Conservation (phyloP, 2,113 vertebrate species). For the Dolichotis patagonum region DNA sequence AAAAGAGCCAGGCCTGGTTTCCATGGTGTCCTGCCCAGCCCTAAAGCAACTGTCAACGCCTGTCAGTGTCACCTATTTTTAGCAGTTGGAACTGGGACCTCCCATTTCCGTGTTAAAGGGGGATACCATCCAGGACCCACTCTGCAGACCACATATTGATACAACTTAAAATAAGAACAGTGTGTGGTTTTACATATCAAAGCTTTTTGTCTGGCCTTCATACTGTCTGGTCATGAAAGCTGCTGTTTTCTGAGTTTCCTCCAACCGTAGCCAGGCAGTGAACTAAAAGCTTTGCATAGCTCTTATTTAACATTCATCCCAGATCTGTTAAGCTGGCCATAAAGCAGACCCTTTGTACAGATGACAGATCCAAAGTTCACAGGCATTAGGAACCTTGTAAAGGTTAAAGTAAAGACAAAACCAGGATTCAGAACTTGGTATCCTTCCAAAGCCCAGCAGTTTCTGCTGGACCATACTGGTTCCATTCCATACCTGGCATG, state of each 20-base stretch:
- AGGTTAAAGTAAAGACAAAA: neutral
- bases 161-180: neutral
- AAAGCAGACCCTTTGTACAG: slow-evolving; percentile 13
- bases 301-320: neutral
- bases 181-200: neutral
- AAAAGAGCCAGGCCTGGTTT: slow-evolving; percentile 68
- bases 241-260: neutral
- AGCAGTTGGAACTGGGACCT: slow-evolving; percentile 62
- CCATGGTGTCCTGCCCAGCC: slow-evolving; percentile 68
- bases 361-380: neutral
- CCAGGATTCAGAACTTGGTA: neutral
- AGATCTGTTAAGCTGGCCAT: neutral
- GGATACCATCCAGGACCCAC: slow-evolving; percentile 33
- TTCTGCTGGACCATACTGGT: neutral
- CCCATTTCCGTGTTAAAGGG: slow-evolving; percentile 22
- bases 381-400: neutral
- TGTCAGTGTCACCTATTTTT: slow-evolving; percentile 68
- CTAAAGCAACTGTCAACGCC: slow-evolving; percentile 72
- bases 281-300: neutral
- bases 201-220: neutral
- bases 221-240: neutral
- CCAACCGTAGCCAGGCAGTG: neutral
- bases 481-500: neutral
- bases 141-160: neutral
- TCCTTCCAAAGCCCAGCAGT: slow-evolving; percentile 5